Evolutionary conservation across 2,797 vertebrate species (phyloP), one percentile per base, ranked within the genome.

Genomic region (Geotrypetes seraphini): DNA sequence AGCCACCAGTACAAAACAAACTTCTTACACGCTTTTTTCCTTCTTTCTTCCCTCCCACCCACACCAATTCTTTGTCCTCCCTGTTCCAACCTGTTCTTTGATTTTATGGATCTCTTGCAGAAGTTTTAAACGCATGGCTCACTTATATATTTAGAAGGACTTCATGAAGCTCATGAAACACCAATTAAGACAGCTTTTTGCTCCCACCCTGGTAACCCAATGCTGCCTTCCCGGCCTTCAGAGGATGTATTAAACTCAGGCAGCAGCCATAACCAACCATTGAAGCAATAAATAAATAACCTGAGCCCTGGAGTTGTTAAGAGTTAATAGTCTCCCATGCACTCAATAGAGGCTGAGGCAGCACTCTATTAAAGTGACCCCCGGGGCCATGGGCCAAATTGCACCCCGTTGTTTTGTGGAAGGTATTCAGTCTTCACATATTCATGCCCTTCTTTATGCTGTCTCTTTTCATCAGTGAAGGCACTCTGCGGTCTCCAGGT

Each of bases 311-410:
- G 74, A 79, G 80, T 87, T 89, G 88, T 87, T 84, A 86, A 89
- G 88, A 93, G 91, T 96, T 95, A 92, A 95, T 95, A 90, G 91
- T 92, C 88, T 88, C 83, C 80, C 78, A 78, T 88, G 84, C 86
- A 90, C 87, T 97, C 88, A 94, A 96, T 94, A 90, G 89, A 86
- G 82, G 83, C 85, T 77, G 77, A 84, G 89, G 83, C 90, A 84
- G 78, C 86, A 97, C 91, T 96, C 91, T 89, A 97, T 97, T 97
- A 97, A 96, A 86, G 85, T 94, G 91, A 97, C 94, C 93, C 85
- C 88, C 48, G 74, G 83, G 82, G 84, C 81, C 85, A 89, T 83
- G 79, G 87, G 86, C 83, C 85, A 81, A 78, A 84, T 83, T 86
- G 83, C 81, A 85, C 86, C 81, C 81, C 75, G 74, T 71, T 63